Evolutionary conservation across 1,140 invertebrate species (phyloP).

Genomic region (Zophobas atratus): DNA sequence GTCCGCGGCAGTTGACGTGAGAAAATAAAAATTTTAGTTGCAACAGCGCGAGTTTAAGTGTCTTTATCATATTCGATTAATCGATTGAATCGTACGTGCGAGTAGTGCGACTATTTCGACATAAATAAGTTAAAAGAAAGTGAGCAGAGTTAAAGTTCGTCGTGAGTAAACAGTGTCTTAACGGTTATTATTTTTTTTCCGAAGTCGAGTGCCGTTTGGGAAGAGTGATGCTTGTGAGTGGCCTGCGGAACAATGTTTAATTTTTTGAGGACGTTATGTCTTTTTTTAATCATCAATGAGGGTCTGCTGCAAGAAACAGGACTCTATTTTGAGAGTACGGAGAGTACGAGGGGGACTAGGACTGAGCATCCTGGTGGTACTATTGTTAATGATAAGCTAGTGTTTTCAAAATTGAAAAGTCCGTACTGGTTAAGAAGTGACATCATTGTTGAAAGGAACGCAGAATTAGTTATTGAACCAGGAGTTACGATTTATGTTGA

Average conservation of each 20-base stretch:
- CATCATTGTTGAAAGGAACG: conserved; percentile 82
- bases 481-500: conserved; percentile 90
- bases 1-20: conserved; percentile 19
- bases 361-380: conserved; percentile 75
- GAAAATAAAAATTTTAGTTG: conserved; percentile 40
- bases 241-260: conserved; percentile 48
- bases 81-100: conserved; percentile 40
- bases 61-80: conserved; percentile 10
- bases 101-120: conserved; percentile 32
- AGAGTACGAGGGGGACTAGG: conserved; percentile 25
- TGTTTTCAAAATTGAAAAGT: conserved; percentile 75
- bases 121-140: conserved; percentile 46
- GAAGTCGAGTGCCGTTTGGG: conserved; percentile 11
- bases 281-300: not conserved
- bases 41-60: conserved; percentile 11
- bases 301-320: conserved; percentile 42
- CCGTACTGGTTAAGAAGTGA: conserved; percentile 87
- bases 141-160: conserved; percentile 27
- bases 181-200: conserved; percentile 25
- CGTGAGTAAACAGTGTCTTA: conserved; percentile 27
- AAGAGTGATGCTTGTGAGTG: conserved; percentile 45
- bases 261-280: conserved; percentile 38
- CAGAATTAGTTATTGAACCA: conserved; percentile 85
- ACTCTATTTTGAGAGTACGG: conserved; percentile 30
- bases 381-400: conserved; percentile 71